Percentiles rank a stretch among this genome's conserved stretches.
These are phyloP conservation scores for fruit fly (Drosophila melanogaster) DNA, from an alignment of 1,140 invertebrate species.

Conservation along the genomic window DNA sequence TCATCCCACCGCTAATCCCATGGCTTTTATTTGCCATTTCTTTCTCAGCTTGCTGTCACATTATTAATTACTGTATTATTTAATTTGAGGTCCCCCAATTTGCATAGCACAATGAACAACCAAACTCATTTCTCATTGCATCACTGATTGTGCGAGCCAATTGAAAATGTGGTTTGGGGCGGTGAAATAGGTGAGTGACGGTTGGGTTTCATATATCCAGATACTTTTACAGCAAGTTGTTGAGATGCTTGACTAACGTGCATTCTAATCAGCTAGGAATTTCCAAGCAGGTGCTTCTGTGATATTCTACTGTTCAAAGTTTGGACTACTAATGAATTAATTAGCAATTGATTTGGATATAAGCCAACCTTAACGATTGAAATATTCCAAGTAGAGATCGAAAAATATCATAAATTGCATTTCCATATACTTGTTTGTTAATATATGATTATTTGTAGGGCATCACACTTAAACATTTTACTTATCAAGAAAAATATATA, in stretches of 20 bases:
- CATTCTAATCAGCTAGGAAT: conserved; percentile 8
- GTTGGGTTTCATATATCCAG: background rate
- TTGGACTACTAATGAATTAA: too few relatives aligned
- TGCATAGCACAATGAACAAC: conserved; percentile 36
- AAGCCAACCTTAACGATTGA: background rate
- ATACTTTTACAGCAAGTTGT: conserved; percentile 3
- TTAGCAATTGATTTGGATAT: too few relatives aligned
- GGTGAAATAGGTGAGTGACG: background rate
- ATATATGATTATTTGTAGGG: background rate
- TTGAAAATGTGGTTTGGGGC: conserved; percentile 10
- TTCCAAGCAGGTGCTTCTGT: conserved; percentile 2
- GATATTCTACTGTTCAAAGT: background rate
- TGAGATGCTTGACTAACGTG: background rate
- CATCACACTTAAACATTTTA: background rate
- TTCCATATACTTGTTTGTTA: background rate
- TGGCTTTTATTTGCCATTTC: conserved; percentile 23
- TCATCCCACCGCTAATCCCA: conserved; percentile 40
- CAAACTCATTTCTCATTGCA: conserved; percentile 44
- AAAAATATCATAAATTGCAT: background rate
- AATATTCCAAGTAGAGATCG: background rate
- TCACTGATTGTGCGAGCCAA: conserved; percentile 27
- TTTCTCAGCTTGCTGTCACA: conserved; percentile 13
- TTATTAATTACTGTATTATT: conserved; percentile 37
- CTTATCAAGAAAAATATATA: background rate
- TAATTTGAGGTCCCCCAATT: conserved; percentile 23